Base-by-base conservation (phyloP, 2,888 invertebrate genomes). In the Erebia epiphron region DNA sequence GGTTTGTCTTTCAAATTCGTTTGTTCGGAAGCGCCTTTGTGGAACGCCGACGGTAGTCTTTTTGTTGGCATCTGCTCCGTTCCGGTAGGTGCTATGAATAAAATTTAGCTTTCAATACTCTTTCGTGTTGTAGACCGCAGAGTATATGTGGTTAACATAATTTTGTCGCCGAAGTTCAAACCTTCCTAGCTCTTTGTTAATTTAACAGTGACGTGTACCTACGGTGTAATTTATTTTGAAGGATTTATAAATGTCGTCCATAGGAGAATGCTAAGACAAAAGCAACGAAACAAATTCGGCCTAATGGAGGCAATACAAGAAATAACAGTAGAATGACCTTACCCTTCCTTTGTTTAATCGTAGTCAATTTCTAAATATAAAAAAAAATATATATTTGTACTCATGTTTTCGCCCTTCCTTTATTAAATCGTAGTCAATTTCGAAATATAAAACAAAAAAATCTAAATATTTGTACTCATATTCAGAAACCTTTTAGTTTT, bases 1-100 rank as follows among this genome's bases (percentile, higher is more conserved):
- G 70, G 73, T 75, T 72, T 71, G 73, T 75, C 73, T 75, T 71
- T 73, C 64, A 73, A 73, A 74, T 75, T 73, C 73, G 73, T 74
- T 76, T 75, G 75, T 73, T 73, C 72, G 73, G 69, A 56, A 73
- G 73, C 73, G 70, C 71, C 72, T 75, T 69, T 74, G 75, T 73
- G 67, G 65, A 67, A 68, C 68, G 65, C 66, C 70, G 72, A 69
- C 72, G 58, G 64, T 56, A 58, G 68, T 64, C 65, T 74, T 74
- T 74, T 75, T 73, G 74, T 73, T 71, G 73, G 69, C 70, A 64
- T 60, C 66, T 50, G 64, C 46, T 35, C 60, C 67, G 68, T 68
- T 69, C 64, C 69, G 72, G 43, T 60, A 68, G 66, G 60, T 57
- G 70, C 70, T 61, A 66, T 61, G 67, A 68, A 73, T 73, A 71